These are phyloP conservation scores for Acrobasis consociella DNA, from an alignment of 2,888 invertebrate genomes.

Conservation along the genomic window DNA sequence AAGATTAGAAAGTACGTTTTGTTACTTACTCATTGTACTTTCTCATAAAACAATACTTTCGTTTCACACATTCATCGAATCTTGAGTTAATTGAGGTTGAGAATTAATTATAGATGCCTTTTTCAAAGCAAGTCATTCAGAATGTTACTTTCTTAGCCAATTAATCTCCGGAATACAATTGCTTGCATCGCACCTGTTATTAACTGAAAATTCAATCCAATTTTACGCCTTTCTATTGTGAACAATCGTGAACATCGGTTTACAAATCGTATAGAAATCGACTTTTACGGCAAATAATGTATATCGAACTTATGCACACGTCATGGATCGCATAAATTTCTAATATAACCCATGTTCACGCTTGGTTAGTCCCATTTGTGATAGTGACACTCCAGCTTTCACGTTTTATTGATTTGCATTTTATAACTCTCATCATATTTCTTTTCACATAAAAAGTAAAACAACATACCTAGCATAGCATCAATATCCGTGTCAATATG, in stretches of 20 bases:
- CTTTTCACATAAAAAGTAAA: not conserved
- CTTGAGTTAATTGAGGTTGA: constrained; percentile 33
- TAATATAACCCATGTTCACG: not conserved
- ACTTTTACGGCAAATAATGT: constrained; percentile 1
- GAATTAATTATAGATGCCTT: constrained; percentile 22
- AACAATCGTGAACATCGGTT: constrained; percentile 3
- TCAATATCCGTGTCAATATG: too few relatives aligned
- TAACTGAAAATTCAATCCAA: constrained; percentile 12
- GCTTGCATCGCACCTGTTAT: constrained; percentile 2
- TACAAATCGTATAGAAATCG: constrained; percentile 4
- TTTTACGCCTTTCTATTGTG: constrained; percentile 14
- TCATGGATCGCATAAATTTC: not conserved
- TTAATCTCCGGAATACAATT: constrained; percentile 17
- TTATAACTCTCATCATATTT: too few relatives aligned
- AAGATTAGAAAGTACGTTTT: constrained; percentile 28
- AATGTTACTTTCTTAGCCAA: constrained; percentile 19
- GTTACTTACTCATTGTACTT: constrained; percentile 45
- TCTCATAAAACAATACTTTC: constrained; percentile 53
- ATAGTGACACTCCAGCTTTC: not conserved
- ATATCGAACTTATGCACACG: not conserved
- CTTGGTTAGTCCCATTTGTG: not conserved
- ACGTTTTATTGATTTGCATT: not conserved
- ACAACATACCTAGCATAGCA: too few relatives aligned
- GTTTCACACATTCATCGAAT: constrained; percentile 52
- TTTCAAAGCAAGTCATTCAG: constrained; percentile 14